phyloP scores from a whole-genome alignment of 2,888 invertebrate genomes.

The Eupithecia dodoneata region DNA sequence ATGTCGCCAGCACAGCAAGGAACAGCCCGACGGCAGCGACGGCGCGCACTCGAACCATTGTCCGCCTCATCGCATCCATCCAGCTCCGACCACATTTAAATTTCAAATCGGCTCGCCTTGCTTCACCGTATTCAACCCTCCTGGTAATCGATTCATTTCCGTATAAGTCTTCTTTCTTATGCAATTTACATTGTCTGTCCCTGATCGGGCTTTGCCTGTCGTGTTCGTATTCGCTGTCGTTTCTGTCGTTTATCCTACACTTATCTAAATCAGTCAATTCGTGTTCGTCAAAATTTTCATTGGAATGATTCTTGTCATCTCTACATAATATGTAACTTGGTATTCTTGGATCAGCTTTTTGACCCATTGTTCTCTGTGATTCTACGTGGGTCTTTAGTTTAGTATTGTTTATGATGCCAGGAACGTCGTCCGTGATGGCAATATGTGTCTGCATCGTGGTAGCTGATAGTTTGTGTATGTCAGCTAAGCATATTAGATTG shows the following conservation, averaged over 20 bases:
- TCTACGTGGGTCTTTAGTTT: constrained; percentile 30
- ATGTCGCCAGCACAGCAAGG: constrained; percentile 65
- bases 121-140: constrained; percentile 68
- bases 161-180: constrained; percentile 69
- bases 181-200: constrained; percentile 59
- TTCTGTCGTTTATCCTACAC: constrained; percentile 66
- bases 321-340: constrained; percentile 54
- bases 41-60: constrained; percentile 69
- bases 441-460: constrained; percentile 48
- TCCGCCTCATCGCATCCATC: constrained; percentile 66
- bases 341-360: constrained; percentile 41
- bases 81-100: constrained; percentile 69
- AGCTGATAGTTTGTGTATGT: constrained; percentile 56
- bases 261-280: constrained; percentile 77
- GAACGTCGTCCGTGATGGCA: constrained; percentile 36
- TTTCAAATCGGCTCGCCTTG: constrained; percentile 73
- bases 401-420: constrained; percentile 31
- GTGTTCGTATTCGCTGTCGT: constrained; percentile 58
- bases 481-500: constrained; percentile 71
- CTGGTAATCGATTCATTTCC: constrained; percentile 72
- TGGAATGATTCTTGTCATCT: constrained; percentile 69
- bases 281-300: constrained; percentile 66
- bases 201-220: constrained; percentile 60
- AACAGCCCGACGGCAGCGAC: constrained; percentile 65
- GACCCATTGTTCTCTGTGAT: constrained; percentile 36